Percentiles rank a stretch among this genome's conserved stretches.
phyloP scores from a whole-genome alignment of 2,113 vertebrate genomes.

The Ammodytes marinus region DNA sequence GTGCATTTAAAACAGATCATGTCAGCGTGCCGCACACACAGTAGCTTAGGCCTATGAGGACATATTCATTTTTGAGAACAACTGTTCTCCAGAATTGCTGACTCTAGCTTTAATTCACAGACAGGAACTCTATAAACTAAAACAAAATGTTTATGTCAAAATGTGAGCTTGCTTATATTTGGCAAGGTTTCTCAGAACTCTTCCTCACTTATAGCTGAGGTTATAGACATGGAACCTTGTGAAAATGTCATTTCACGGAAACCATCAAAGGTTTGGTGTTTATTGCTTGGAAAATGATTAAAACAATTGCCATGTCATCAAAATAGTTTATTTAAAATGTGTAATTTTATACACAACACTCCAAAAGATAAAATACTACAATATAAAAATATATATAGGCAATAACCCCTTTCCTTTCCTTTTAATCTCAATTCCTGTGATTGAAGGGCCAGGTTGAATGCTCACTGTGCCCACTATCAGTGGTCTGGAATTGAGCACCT shows the following conservation, averaged over 20 bases:
- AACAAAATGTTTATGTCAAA: neutral
- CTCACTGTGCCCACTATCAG: neutral
- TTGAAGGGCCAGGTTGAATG: neutral
- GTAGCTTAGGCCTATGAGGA: too few species aligned
- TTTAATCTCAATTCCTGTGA: neutral
- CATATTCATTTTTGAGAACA: too few species aligned
- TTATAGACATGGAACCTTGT: neutral
- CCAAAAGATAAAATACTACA: neutral
- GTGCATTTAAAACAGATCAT: too few species aligned
- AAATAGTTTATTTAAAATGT: too few species aligned
- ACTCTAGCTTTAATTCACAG: neutral
- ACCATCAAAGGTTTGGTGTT: neutral
- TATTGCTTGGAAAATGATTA: neutral
- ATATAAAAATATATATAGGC: neutral
- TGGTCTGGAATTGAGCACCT: neutral
- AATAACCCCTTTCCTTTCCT: neutral
- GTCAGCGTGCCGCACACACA: too few species aligned
- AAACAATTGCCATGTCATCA: too few species aligned
- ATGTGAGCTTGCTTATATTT: neutral
- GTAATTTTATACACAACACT: neutral
- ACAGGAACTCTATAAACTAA: neutral
- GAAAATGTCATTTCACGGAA: too few species aligned
- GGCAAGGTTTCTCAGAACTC: slow-evolving; percentile 2
- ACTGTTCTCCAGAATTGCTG: too few species aligned
- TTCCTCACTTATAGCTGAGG: neutral